Base-by-base conservation (phyloP, 2,113 vertebrate species). In the Brachyhypopomus occidentalis region DNA sequence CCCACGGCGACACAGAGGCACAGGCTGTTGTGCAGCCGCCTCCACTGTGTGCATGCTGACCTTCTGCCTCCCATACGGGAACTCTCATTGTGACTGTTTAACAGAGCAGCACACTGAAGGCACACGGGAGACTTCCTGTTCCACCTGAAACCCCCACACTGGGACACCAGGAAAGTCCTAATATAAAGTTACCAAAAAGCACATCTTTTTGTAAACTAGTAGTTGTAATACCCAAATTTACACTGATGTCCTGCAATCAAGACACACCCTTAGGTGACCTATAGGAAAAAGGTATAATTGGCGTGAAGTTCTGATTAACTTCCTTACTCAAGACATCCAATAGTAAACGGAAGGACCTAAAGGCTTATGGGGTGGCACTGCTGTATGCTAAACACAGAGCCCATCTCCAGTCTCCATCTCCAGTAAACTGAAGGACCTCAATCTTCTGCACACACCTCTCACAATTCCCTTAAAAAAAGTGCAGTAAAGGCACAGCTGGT, bases 11-110 rank as follows among this genome's bases (percentile, higher is more conserved):
- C 41, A 74, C 78, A 25, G 23, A 72, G 81, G 17, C 23, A 77
- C 23, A 77, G 77, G 0, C 0, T 70, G 70, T 80, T 83, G 77
- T 72, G 66, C 83, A 58, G 41, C 36, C 58, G 63, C n/a, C 20
- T 27, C 79, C 38, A 86, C 70, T 83, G 76, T 86, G 23, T 76
- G 56, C 62, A 41, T 22, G 5, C 8, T 85, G 73, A 80, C 82
- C 85, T 84, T 19, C 79, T 83, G 83, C 83, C 45, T 75, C 84
- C 78, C 75, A 84, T 75, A 77, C 77, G 72, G 80, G 72, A 83
- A 74, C 79, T 84, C 23, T 82, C 70, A 83, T 85, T 87, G 84
- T 84, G 56, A 75, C 52, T 60, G 77, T 62, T 77, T 77, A 84
- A 80, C 70, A 85, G 72, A 81, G 84, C 83, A 84, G 56, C 73